Evolutionary conservation across 2,888 invertebrate species (phyloP).

Genomic region (Poecilus cupreus): DNA sequence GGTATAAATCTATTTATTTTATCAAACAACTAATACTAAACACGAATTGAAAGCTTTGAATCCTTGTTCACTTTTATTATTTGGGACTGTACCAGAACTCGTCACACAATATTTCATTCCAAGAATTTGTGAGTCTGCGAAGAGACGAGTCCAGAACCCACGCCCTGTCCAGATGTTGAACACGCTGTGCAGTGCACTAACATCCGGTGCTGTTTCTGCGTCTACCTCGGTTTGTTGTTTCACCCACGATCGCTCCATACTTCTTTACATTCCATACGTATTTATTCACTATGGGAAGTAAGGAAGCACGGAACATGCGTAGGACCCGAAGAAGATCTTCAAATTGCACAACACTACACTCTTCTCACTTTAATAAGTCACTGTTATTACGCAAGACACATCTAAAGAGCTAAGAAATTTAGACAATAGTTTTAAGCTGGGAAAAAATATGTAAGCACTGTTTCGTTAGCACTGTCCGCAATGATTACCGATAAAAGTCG

Average conservation of each 20-base stretch:
- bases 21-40: too few species aligned
- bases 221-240: slow-evolving; percentile 37
- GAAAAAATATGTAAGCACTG: background rate
- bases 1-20: too few species aligned
- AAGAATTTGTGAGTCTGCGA: slow-evolving; percentile 7
- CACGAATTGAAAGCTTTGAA: background rate
- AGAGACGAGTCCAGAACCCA: slow-evolving; percentile 24
- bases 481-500: background rate
- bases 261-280: slow-evolving; percentile 98
- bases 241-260: slow-evolving; percentile 84
- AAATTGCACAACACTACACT: slow-evolving; percentile 7
- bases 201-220: slow-evolving; percentile 21
- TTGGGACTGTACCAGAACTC: slow-evolving; percentile 14
- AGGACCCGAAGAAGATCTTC: slow-evolving; percentile 25
- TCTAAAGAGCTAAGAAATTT: background rate
- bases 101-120: slow-evolving; percentile 32
- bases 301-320: slow-evolving; percentile 93
- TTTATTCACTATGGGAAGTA: slow-evolving; percentile 92
- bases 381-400: too few species aligned
- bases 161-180: slow-evolving; percentile 58
- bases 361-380: background rate
- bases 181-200: slow-evolving; percentile 44
- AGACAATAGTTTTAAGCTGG: background rate
- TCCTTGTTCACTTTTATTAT: slow-evolving; percentile 12
- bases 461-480: background rate